Percentiles rank a stretch among this genome's conserved stretches.
phyloP scores from a whole-genome alignment of 2,113 vertebrate genomes.

The Gymnorhina tibicen region DNA sequence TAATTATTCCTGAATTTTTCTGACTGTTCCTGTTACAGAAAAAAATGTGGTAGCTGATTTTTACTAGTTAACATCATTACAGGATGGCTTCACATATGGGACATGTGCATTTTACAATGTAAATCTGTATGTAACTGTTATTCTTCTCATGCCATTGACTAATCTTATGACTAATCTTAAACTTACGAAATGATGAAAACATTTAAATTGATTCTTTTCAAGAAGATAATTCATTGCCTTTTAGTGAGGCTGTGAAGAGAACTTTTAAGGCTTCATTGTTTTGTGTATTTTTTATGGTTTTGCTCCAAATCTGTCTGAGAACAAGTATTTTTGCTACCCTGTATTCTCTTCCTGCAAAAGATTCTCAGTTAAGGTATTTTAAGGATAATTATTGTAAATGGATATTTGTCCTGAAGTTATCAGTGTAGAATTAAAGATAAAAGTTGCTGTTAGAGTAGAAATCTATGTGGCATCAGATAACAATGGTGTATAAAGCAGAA shows the following conservation, averaged over 20 bases:
- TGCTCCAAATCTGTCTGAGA: background rate
- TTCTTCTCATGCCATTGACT: background rate
- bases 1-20: background rate
- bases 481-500: background rate
- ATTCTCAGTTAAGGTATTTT: background rate
- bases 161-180: background rate
- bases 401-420: background rate
- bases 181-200: background rate
- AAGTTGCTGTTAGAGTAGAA: background rate
- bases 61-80: background rate
- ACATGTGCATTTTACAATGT: background rate
- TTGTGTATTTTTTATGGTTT: background rate
- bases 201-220: background rate
- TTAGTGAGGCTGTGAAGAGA: background rate
- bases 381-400: background rate
- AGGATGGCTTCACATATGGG: background rate
- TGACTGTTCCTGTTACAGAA: background rate
- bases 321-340: background rate
- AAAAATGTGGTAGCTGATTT: background rate
- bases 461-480: background rate
- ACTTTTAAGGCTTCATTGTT: background rate
- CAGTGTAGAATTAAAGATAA: background rate
- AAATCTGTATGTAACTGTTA: background rate
- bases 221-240: background rate
- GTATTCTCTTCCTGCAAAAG: background rate